Percentiles rank a stretch among this genome's conserved stretches.
Conservation (phyloP, 2,113 vertebrate genomes). For the Mesitornis unicolor region DNA sequence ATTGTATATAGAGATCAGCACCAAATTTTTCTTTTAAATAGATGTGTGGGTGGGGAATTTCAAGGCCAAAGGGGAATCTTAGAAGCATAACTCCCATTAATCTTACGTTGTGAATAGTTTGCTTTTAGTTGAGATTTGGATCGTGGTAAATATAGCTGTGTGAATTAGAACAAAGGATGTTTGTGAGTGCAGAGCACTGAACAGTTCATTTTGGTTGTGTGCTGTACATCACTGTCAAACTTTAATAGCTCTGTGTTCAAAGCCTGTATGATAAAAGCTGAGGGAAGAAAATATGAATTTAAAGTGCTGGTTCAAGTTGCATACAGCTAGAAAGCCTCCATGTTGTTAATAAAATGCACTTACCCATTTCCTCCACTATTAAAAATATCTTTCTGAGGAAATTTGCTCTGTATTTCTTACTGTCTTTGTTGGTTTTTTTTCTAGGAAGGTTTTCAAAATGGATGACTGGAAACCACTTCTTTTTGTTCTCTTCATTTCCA, state of each 20-base stretch:
- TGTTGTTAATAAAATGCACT: neutral
- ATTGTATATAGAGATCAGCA: neutral
- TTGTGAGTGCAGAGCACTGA: neutral
- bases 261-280: neutral
- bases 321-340: neutral
- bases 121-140: neutral
- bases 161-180: neutral
- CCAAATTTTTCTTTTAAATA: neutral
- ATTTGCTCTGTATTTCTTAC: neutral
- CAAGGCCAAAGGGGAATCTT: neutral
- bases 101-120: neutral
- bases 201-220: neutral
- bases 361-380: neutral
- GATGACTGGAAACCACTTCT: constrained; percentile 21
- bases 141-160: neutral
- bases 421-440: neutral
- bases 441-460: constrained; percentile 58
- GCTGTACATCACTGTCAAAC: neutral
- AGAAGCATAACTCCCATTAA: neutral
- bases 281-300: neutral
- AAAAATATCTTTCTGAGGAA: neutral
- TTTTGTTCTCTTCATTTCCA: constrained; percentile 9
- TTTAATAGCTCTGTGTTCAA: neutral
- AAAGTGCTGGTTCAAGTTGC: neutral
- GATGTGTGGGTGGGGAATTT: neutral